A percentile compares a stretch with the other conserved stretches of the same genome.
phyloP scores from a whole-genome alignment of 2,797 vertebrate species.

The Tinamus major region DNA sequence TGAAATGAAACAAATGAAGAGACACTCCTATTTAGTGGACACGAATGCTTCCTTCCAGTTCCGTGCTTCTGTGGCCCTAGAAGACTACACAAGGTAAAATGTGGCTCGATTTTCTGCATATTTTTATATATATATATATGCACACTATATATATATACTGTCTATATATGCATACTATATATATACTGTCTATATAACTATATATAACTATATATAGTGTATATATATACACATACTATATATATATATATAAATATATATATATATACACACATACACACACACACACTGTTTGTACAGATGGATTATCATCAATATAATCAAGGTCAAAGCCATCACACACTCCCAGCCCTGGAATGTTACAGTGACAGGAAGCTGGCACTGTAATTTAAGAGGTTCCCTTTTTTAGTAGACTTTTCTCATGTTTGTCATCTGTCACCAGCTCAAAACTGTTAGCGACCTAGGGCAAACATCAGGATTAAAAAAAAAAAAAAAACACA shows the following conservation, averaged over 20 bases:
- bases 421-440: not conserved
- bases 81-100: not conserved
- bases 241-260: too few relatives aligned
- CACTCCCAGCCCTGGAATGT: slow-evolving; percentile 40
- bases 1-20: not conserved
- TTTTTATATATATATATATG: not conserved
- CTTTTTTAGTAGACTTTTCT: not conserved
- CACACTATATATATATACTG: accelerated
- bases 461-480: not conserved
- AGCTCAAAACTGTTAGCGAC: not conserved
- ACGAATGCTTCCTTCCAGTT: not conserved
- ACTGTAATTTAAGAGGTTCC: not conserved
- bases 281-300: not conserved
- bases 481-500: too few relatives aligned
- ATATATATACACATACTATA: accelerated
- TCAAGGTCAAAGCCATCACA: not conserved
- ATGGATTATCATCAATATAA: not conserved
- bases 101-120: not conserved
- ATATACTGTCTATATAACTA: not conserved
- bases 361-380: slow-evolving; percentile 20
- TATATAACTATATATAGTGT: too few relatives aligned
- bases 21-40: accelerated
- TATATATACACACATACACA: accelerated
- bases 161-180: accelerated
- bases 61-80: not conserved